Evolutionary conservation across 2,888 invertebrate species (phyloP).

Genomic region (Dolichopus griseipennis): DNA sequence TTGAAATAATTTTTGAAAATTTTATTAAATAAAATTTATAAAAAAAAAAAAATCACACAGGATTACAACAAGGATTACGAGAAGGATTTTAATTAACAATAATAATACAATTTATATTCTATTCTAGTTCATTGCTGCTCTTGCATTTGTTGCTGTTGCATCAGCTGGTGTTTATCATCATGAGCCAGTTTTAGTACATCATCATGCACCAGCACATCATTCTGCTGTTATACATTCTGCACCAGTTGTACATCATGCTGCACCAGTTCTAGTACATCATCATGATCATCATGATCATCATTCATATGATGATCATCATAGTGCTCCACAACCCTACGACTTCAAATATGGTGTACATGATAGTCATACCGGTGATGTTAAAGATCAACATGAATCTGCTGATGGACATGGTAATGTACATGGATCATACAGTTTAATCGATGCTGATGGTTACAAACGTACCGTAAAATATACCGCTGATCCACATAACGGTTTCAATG

Average conservation of each 20-base stretch:
- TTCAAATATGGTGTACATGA: conserved; percentile 47
- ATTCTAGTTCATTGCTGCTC: background rate
- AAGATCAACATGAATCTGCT: conserved; percentile 47
- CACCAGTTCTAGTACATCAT: conserved; percentile 19
- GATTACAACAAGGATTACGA: background rate
- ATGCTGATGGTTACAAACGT: conserved; percentile 48
- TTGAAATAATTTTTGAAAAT: background rate
- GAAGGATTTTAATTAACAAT: background rate
- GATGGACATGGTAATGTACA: conserved; percentile 44
- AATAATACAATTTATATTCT: background rate
- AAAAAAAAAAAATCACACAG: no score
- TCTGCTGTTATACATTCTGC: conserved; percentile 9
- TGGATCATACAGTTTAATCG: conserved; percentile 48
- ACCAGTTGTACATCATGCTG: conserved; percentile 14
- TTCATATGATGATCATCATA: conserved; percentile 23
- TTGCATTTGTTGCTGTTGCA: conserved; percentile 29
- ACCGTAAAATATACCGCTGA: conserved; percentile 50
- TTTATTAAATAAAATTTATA: background rate
- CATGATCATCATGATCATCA: conserved; percentile 19
- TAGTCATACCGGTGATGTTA: conserved; percentile 47
- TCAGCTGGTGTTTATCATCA: conserved; percentile 31
- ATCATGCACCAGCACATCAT: conserved; percentile 23
- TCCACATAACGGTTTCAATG: conserved; percentile 49
- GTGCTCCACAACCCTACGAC: conserved; percentile 46
- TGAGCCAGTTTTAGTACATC: conserved; percentile 10